A percentile compares a stretch with the other conserved stretches of the same genome.
Evolutionary conservation across 2,797 vertebrate species (phyloP).

Genomic region (Scyliorhinus canicula): DNA sequence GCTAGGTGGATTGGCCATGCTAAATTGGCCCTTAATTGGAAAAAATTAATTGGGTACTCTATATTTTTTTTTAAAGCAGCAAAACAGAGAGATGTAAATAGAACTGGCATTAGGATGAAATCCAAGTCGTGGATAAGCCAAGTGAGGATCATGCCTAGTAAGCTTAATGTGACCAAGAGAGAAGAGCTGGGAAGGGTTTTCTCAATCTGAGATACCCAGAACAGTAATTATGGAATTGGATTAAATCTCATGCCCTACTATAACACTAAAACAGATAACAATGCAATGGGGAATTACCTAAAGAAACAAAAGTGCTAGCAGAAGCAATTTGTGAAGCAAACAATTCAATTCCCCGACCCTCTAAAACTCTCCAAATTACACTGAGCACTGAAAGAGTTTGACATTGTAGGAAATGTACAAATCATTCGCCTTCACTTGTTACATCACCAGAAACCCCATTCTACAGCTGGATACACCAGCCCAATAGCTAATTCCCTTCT

Average conservation of each 20-base stretch:
- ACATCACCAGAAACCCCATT: background rate
- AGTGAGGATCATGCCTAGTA: background rate
- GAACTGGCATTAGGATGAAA: background rate
- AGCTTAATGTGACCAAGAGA: background rate
- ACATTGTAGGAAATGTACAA: background rate
- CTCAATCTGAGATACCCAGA: background rate
- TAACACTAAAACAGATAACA: background rate
- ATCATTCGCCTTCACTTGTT: background rate
- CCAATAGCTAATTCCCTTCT: background rate
- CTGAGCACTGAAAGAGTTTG: background rate
- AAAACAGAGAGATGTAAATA: background rate
- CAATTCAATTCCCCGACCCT: no score
- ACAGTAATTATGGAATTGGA: background rate
- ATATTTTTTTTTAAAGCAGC: no score
- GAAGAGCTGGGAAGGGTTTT: background rate
- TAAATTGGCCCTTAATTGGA: no score
- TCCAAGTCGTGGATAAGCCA: background rate
- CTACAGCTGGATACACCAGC: background rate
- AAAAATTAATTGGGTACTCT: no score
- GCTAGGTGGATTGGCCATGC: no score
- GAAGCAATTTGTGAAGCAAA: background rate
- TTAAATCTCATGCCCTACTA: background rate
- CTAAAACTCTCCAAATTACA: no score
- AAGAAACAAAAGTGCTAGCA: background rate
- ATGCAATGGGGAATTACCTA: background rate